Conservation (phyloP, 2,113 vertebrate species). For the Varanus komodoensis region DNA sequence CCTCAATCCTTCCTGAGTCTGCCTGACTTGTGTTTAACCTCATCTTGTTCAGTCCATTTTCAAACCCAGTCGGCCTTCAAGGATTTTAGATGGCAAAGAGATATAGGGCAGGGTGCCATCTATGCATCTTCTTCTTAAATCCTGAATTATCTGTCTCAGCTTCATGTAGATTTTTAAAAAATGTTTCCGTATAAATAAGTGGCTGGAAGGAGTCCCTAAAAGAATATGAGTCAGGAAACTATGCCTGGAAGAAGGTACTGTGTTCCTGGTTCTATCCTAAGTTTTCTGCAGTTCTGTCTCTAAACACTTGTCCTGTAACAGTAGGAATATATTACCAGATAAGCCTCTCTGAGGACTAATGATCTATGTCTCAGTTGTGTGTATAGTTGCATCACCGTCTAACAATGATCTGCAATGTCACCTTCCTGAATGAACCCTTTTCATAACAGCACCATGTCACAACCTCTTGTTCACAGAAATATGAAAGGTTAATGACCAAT, state of each 20-base stretch:
- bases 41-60: too few species aligned
- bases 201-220: not conserved
- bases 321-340: not conserved
- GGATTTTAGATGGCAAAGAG: too few species aligned
- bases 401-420: conserved; percentile 17
- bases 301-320: not conserved
- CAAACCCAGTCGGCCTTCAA: too few species aligned
- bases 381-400: not conserved
- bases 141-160: too few species aligned
- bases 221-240: not conserved
- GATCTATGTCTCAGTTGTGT: conserved; percentile 6
- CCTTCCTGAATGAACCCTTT: not conserved
- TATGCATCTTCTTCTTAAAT: too few species aligned
- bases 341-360: conserved; percentile 5
- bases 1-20: too few species aligned
- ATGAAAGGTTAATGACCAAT: not conserved
- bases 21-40: too few species aligned
- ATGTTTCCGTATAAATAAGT: too few species aligned
- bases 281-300: conserved; percentile 17
- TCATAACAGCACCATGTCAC: not conserved
- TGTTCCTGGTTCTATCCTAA: not conserved
- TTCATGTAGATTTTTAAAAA: too few species aligned
- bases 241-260: not conserved
- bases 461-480: not conserved
- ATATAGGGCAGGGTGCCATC: too few species aligned